These are phyloP conservation scores for Poecilobothrus nobilitatus DNA, from an alignment of 2,888 invertebrate species.

Conservation along the genomic window DNA sequence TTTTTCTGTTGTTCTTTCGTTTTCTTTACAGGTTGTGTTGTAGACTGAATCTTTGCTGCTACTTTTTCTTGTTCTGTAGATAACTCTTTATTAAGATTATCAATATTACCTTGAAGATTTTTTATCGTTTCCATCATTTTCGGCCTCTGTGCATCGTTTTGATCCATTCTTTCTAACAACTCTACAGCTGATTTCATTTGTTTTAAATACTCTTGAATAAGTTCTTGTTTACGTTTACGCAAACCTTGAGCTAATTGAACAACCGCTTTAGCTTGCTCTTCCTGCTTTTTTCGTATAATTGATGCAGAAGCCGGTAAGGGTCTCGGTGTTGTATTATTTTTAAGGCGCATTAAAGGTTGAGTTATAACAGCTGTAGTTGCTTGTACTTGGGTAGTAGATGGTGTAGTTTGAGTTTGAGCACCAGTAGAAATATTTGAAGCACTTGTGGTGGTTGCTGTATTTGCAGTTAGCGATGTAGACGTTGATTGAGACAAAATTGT, in stretches of 20 bases:
- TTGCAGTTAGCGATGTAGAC: slow-evolving; percentile 20
- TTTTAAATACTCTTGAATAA: slow-evolving; percentile 81
- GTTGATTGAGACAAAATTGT: background rate
- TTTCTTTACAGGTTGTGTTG: slow-evolving; percentile 47
- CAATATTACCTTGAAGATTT: slow-evolving; percentile 73
- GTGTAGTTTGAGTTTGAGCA: slow-evolving; percentile 26
- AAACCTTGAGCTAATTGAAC: slow-evolving; percentile 70
- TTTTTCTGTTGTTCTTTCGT: slow-evolving; percentile 76
- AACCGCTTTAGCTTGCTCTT: slow-evolving; percentile 65
- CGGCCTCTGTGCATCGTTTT: slow-evolving; percentile 64
- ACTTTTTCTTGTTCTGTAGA: slow-evolving; percentile 42
- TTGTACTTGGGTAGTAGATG: slow-evolving; percentile 23
- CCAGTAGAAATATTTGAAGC: slow-evolving; percentile 21
- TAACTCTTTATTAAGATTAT: slow-evolving; percentile 45
- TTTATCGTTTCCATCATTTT: slow-evolving; percentile 72
- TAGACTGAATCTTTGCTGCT: slow-evolving; percentile 38
- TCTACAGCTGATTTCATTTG: slow-evolving; percentile 78
- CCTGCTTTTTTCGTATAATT: slow-evolving; percentile 62
- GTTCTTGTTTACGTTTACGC: slow-evolving; percentile 73
- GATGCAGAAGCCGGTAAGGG: slow-evolving; percentile 56
- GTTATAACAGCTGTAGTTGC: slow-evolving; percentile 29
- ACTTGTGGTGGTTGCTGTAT: slow-evolving; percentile 18
- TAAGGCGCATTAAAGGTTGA: slow-evolving; percentile 37
- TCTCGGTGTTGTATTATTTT: slow-evolving; percentile 45
- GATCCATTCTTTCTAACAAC: slow-evolving; percentile 66